Evolutionary conservation across 2,113 vertebrate genomes (phyloP), one percentile per base, ranked within the genome.

Genomic region (Aptenodytes forsteri): DNA sequence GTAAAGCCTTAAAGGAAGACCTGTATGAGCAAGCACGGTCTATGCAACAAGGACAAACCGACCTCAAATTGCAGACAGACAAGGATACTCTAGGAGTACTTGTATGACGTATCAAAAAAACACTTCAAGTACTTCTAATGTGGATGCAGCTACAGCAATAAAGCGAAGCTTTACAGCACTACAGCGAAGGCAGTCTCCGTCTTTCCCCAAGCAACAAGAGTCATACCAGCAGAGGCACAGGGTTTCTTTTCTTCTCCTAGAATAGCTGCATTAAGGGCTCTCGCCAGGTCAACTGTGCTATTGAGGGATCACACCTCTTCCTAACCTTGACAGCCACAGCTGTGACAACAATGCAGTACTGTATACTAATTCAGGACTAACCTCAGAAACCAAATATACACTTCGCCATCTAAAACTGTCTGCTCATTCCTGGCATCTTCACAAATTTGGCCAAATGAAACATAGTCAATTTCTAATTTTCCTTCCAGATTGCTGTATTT

Each of bases 381-480:
- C 95, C 93, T 93, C 94, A 90, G 92, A 93, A 93, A 89, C 95
- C 95, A 96, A 96, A 96, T 59, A 92, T 11, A 95, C 65, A 84
- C 50, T 80, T 87, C 3, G 0, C 32, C 72, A 72, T 64, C 83
- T 93, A 93, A 93, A 96, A 93, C 80, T 29, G 76, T 84, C 83
- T 90, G 27, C 88, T 77, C 5, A 0, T 56, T 89, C 36, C 52
- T 59, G 92, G 77, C 73, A 93, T 80, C 40, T 76, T 69, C 54
- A 62, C 19, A 34, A 69, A 84, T 40, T 56, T 62, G 25, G 36
- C 69, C 83, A 72, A 93, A 76, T 14, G 18, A 91, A 93, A 90
- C 71, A 90, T 59, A 55, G 80, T 29, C 62, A 47, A 83, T 91
- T 91, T 65, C 92, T 69, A 69, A 72, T 82, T 89, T 92, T 89